Evolutionary conservation across 2,888 invertebrate species (phyloP), one percentile per base, ranked within the genome.

Genomic region (Synergus japonicus): DNA sequence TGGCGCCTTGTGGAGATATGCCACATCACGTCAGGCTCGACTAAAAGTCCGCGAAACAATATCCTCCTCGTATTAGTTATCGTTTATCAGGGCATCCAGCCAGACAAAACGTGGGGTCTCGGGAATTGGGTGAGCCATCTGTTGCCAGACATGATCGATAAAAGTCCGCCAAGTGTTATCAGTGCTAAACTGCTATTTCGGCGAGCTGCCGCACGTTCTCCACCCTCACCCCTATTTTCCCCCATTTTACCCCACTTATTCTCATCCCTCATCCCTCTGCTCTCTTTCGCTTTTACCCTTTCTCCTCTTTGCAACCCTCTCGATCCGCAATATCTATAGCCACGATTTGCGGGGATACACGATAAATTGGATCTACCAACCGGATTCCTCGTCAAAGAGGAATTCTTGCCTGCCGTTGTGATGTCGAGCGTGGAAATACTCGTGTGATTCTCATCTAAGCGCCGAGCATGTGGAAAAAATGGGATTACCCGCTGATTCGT

Each of bases 61-160:
- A 91, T 90, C 90, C 86, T 78, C 80, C 83, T 81, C 89, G 88
- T 90, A 91, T 91, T 91, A 91, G 91, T 91, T 91, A 91, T 91
- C 91, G 90, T 91, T 91, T 91, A 91, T 91, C 91, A 89, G 87
- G 79, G 82, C 81, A 83, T 77, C 79, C 66, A 83, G 81, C 84
- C 79, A 81, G 79, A 83, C 80, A 83, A 84, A 78, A 81, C 81
- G 80, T 80, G 78, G 80, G 76, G 80, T 80, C 79, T 69, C 78
- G 85, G 87, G 89, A 91, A 91, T 91, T 91, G 91, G 91, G 90
- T 90, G 88, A 89, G 91, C 91, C 91, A 91, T 91, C 90, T 91
- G 91, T 91, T 91, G 90, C 91, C 91, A 91, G 88, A 91, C 90
- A 91, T 91, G 90, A 91, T 91, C 91, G 91, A 91, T 91, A 91